Base-by-base conservation (phyloP, 1,140 invertebrate species). In the Drosophila baimaii region DNA sequence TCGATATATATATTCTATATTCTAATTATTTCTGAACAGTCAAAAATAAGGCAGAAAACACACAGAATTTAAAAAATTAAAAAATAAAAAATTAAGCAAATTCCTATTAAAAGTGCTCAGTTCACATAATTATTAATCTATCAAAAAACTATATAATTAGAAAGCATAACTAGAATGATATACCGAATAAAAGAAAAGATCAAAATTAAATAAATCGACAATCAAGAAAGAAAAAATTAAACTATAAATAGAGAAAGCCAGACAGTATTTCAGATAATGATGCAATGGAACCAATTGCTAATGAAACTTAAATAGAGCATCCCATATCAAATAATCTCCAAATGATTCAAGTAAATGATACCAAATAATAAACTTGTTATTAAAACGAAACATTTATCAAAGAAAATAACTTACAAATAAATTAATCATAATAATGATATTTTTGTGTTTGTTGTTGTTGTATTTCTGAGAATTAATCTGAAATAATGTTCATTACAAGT, bases 241-340 rank as follows among this genome's bases (percentile, higher is more conserved):
- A n/a, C n/a, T 19, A 12, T 1, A 27, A 17, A 21, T n/a, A 2
- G 41, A 47, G 56, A 66, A 46, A 66, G 63, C 3, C 4, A 10
- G 5, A 12, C 15, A 5, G 4, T 12, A 17, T 4, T n/a, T n/a
- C 2, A 43, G 1, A 25, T 37, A 56, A 37, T 27, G 31, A 39
- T 56, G 4, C 5, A 0, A 12, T 25, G 29, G 21, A 44, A 62
- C 13, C 15, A 63, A 63, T 63, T 23, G n/a, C 8, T n/a, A 65
- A 37, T 29, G 0, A 29, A 5, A 1, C 13, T 29, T 23, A 62
- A 41, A 17, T 19, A 55, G 47, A 56, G 19, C 56, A 44, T 13
- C 5, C 9, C 12, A 51, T 29, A 19, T 19, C 10, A 31, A 29
- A 51, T 31, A 51, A 1, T 4, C 8, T 21, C 0, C 5, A 1